Conservation (phyloP, 2,888 invertebrate species). For the Trichopoda pennipes region DNA sequence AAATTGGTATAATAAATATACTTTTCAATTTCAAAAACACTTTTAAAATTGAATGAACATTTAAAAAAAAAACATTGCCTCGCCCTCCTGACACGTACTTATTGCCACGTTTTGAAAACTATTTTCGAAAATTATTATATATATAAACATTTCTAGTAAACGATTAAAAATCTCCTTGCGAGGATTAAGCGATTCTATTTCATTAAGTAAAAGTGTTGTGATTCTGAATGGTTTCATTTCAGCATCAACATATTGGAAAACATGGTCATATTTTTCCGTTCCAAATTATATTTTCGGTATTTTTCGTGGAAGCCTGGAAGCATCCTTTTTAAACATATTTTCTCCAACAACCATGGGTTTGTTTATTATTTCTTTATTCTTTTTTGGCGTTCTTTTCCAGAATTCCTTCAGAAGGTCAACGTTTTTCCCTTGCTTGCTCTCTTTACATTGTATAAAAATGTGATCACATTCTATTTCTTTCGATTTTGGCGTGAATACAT, state of each 20-base stretch:
- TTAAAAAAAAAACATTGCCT: slow-evolving; percentile 4
- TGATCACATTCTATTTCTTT: background rate
- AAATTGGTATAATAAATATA: no score
- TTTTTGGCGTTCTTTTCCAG: slow-evolving; percentile 6
- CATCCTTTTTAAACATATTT: background rate
- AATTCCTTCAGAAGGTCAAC: background rate
- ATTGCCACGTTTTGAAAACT: background rate
- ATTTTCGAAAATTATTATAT: background rate
- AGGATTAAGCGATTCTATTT: slow-evolving; percentile 5
- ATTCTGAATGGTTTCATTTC: slow-evolving; percentile 5
- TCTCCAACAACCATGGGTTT: background rate
- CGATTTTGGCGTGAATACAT: slow-evolving; percentile 1
- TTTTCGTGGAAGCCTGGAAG: no score
- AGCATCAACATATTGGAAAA: slow-evolving; percentile 21
- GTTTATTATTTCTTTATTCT: background rate
- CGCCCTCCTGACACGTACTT: background rate
- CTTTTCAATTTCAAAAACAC: background rate
- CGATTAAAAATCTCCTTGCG: slow-evolving; percentile 18
- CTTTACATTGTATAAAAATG: no score
- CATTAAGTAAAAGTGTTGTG: background rate
- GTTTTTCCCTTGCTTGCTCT: no score
- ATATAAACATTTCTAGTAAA: background rate
- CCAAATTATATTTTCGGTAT: no score
- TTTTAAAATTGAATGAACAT: no score
- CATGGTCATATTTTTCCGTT: background rate